phyloP scores from a whole-genome alignment of 2,888 invertebrate genomes.

The Papilio protenor region DNA sequence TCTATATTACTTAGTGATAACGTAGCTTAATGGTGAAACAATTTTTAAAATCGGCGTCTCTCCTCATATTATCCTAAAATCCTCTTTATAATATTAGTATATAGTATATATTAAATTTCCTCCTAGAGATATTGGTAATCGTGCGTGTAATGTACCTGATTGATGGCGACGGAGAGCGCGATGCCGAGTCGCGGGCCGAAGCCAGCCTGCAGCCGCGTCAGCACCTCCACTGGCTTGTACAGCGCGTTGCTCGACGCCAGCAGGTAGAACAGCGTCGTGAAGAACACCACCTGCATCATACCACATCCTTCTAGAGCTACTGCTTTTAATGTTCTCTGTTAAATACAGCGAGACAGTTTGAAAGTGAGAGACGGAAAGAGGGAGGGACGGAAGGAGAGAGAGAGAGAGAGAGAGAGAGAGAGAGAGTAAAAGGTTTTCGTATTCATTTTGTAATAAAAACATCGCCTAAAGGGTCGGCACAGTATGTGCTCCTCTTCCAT shows the following conservation, averaged over 20 bases:
- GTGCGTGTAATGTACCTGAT: conserved; percentile 83
- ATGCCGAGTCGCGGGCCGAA: conserved; percentile 91
- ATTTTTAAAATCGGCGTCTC: no score
- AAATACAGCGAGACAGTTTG: no score
- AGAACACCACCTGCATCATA: conserved; percentile 92
- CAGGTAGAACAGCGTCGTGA: conserved; percentile 98
- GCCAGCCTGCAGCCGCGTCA: conserved; percentile 91
- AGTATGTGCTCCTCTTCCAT: no score
- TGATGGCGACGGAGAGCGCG: conserved; percentile 94
- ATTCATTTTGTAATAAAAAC: not conserved
- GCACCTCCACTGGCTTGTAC: conserved; percentile 96
- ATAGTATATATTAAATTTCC: no score
- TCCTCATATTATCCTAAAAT: no score
- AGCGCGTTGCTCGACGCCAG: conserved; percentile 89
- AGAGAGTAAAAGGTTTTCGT: not conserved
- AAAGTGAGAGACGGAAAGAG: no score
- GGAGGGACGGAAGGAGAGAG: no score
- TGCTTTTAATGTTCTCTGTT: not conserved
- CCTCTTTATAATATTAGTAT: no score
- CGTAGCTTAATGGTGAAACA: no score
- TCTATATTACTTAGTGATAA: no score
- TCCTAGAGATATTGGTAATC: no score
- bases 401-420: not conserved
- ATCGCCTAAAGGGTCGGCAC: no score
- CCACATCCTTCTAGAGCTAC: not conserved